Percentiles rank a stretch among this genome's conserved stretches.
Conservation (phyloP, 2,113 vertebrate species). For the Tragulus kanchil region DNA sequence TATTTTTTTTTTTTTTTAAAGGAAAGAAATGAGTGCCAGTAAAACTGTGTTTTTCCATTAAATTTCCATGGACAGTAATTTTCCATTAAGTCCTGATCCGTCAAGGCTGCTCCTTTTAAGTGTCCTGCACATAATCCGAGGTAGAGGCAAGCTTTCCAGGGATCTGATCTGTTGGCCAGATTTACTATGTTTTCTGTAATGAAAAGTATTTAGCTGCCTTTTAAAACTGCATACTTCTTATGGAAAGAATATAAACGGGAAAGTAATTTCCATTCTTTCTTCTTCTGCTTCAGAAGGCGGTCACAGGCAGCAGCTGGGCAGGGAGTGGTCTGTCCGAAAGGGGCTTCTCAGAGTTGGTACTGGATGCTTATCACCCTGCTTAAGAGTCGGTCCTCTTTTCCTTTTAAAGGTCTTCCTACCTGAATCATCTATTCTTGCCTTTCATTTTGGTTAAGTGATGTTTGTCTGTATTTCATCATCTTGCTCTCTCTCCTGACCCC, state of each 20-base stretch:
- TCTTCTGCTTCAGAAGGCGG: neutral
- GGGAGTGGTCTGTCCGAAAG: neutral
- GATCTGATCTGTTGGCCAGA: conserved; percentile 55
- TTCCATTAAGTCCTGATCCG: neutral
- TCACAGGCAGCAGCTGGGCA: neutral
- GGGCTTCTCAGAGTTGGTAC: neutral
- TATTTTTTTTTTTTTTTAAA: neutral
- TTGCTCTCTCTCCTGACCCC: neutral
- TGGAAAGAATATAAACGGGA: conserved; percentile 55
- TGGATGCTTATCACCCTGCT: neutral
- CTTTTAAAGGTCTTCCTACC: neutral
- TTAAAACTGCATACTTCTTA: conserved; percentile 42
- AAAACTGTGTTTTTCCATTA: conserved; percentile 32
- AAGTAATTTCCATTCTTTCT: conserved; percentile 38
- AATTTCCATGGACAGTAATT: conserved; percentile 24
- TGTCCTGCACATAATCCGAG: neutral
- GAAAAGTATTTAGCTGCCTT: conserved; percentile 52
- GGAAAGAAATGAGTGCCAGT: neutral
- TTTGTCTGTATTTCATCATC: neutral
- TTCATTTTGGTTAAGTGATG: neutral
- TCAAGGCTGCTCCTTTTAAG: neutral
- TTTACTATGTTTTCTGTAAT: conserved; percentile 33
- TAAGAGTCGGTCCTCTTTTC: neutral
- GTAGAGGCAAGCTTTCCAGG: neutral
- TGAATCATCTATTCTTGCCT: neutral